Conservation (phyloP, 2,113 vertebrate genomes). For the Oxygymnocypris stewartii region DNA sequence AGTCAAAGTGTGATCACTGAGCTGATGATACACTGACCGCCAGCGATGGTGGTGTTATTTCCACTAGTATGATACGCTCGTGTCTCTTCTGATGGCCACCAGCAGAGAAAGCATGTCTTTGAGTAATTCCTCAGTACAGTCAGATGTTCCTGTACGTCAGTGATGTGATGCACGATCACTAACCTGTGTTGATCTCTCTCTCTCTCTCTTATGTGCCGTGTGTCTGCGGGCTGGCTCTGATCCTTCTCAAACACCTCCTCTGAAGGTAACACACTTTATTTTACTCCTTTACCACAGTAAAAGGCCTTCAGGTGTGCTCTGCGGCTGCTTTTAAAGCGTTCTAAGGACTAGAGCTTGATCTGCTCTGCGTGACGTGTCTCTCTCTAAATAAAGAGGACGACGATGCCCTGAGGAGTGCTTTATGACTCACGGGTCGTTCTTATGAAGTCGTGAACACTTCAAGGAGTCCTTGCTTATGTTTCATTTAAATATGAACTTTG, state of each 20-base stretch:
- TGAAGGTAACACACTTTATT: slow-evolving; percentile 65
- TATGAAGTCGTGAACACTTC: not conserved
- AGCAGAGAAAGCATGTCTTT: not conserved
- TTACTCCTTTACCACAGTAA: slow-evolving; percentile 25
- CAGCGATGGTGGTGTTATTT: not conserved
- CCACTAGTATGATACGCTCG: not conserved
- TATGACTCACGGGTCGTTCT: not conserved
- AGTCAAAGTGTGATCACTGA: not conserved
- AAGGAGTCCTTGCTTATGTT: not conserved
- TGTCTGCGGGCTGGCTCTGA: slow-evolving; percentile 46
- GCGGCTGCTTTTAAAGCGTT: not conserved
- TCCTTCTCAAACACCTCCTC: slow-evolving; percentile 44
- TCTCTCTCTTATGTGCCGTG: slow-evolving; percentile 41
- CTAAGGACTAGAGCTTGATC: not conserved
- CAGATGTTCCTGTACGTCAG: not conserved
- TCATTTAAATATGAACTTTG: not conserved
- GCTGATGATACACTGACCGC: not conserved
- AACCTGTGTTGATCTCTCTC: slow-evolving; percentile 50
- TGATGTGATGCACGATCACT: slow-evolving; percentile 35
- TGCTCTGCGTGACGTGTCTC: not conserved
- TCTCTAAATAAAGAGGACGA: not conserved
- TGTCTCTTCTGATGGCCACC: not conserved
- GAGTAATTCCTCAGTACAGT: not conserved
- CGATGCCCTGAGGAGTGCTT: not conserved
- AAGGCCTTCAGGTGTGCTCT: slow-evolving; percentile 35